Base-by-base conservation (phyloP, 1,140 invertebrate species). In the Cylas formicarius region DNA sequence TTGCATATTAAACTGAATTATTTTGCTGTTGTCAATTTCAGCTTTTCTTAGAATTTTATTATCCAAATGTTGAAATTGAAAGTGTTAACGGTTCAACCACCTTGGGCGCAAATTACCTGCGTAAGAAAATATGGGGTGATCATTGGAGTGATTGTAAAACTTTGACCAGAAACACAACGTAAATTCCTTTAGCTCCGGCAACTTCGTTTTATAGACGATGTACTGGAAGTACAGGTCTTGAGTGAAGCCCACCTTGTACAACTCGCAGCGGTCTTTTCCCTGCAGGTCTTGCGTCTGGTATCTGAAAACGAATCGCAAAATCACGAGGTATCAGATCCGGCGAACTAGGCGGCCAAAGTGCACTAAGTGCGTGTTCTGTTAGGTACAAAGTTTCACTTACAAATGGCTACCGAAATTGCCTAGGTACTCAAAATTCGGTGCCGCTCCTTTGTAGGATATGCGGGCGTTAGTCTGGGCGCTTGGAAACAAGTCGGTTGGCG, bases 81-180 rank as follows among this genome's bases (percentile, higher is more conserved):
- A 8, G 8, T 8, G 24, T n/a, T 26, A n/a, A 26, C 24, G n/a
- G n/a, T 8, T 14, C n/a, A 8, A 7, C 31, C 13, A 7, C 13
- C 16, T 33, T 33, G 31, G 31, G 8, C 8, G 6, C n/a, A n/a
- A n/a, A n/a, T n/a, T 63, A 87, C 84, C 77, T 62, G 83, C 74
- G 59, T 89, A 89, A 22, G 83, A 86, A 57, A 89, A 82, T 35
- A 89, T 55, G 0, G 84, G 82, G 70, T 89, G 84, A 57, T 89
- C 84, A 32, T 77, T 80, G 9, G 75, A 76, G 55, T 87, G 84
- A 59, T 88, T 89, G 43, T 75, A 75, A 47, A 85, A 86, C 52
- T 86, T 84, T 41, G 74, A 78, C 85, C 85, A 89, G 61, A 77
- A 74, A 55, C 85, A 89, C 0, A 88, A 66, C 0, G 84, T 88